Evolutionary conservation across 1,140 invertebrate species (phyloP).

Genomic region (Trachelipus rathkii): DNA sequence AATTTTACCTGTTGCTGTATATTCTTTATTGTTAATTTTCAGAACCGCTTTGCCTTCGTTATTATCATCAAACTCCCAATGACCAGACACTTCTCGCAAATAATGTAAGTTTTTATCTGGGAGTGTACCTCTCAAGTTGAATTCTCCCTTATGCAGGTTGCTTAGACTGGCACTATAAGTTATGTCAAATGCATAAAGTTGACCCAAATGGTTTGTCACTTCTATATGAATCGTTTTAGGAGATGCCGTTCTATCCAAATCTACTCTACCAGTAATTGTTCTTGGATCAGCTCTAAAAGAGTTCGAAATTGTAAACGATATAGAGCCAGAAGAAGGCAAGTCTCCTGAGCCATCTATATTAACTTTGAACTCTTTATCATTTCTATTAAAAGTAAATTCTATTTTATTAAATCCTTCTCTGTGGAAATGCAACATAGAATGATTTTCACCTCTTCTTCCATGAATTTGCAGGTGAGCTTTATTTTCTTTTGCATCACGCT

Average conservation of each 20-base stretch:
- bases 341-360: constrained; percentile 22
- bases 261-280: constrained; percentile 23
- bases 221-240: constrained; percentile 34
- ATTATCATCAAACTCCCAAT: constrained; percentile 29
- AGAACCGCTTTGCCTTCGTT: constrained; percentile 16
- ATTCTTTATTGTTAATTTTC: constrained; percentile 16
- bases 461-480: constrained; percentile 27
- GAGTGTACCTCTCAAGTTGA: constrained; percentile 24
- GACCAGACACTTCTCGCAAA: constrained; percentile 38
- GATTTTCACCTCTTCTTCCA: constrained; percentile 6
- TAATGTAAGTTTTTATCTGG: constrained; percentile 15
- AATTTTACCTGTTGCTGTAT: constrained; percentile 30
- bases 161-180: constrained; percentile 24
- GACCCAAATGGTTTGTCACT: constrained; percentile 14
- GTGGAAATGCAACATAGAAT: constrained; percentile 33
- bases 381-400: constrained; percentile 28
- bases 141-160: constrained; percentile 24
- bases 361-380: constrained; percentile 24
- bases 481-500: not conserved
- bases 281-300: constrained; percentile 22
- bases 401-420: constrained; percentile 22
- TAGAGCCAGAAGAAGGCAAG: constrained; percentile 23
- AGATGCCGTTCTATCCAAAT: constrained; percentile 18
- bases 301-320: constrained; percentile 29
- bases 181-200: constrained; percentile 27